A percentile compares a stretch with the other conserved stretches of the same genome.
Conservation (phyloP, 2,797 vertebrate species). For the Cynodonichthys magdalenae region DNA sequence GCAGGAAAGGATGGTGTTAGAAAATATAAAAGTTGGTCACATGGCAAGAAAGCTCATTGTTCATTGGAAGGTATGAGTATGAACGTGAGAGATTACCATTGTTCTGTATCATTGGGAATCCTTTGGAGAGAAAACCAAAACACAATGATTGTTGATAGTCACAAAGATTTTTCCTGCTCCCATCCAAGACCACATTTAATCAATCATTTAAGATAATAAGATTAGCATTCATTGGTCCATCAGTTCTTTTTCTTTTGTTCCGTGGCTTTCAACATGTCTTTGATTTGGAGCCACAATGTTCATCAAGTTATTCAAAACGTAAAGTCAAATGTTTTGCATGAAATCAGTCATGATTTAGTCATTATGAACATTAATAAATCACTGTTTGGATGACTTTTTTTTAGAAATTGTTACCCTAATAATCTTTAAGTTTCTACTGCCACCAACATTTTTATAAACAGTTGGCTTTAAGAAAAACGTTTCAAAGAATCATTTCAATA, state of each 20-base stretch:
- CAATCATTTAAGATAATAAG: constrained; percentile 70
- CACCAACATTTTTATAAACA: constrained; percentile 22
- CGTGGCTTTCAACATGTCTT: constrained; percentile 37
- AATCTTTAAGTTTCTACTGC: constrained; percentile 24
- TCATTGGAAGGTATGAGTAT: constrained; percentile 75
- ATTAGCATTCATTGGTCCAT: constrained; percentile 74
- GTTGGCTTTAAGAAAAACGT: constrained; percentile 31
- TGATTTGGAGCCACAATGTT: constrained; percentile 59
- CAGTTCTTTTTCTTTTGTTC: constrained; percentile 37
- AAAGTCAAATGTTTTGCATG: constrained; percentile 25
- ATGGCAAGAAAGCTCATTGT: constrained; percentile 74
- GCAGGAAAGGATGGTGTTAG: constrained; percentile 78
- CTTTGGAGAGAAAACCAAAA: constrained; percentile 83
- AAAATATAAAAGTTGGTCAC: constrained; percentile 71
- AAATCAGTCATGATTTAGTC: constrained; percentile 42
- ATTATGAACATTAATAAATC: constrained; percentile 29
- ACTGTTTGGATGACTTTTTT: constrained; percentile 8
- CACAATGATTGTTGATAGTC: constrained; percentile 80
- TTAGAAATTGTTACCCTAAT: constrained; percentile 14
- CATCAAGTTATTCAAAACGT: constrained; percentile 43
- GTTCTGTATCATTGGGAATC: constrained; percentile 82
- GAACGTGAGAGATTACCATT: constrained; percentile 82
- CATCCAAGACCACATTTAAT: constrained; percentile 75
- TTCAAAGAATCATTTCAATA: background rate
- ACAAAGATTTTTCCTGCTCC: constrained; percentile 69